Evolutionary conservation across 2,888 invertebrate species (phyloP).

Genomic region (Drosophila mayaguana): DNA sequence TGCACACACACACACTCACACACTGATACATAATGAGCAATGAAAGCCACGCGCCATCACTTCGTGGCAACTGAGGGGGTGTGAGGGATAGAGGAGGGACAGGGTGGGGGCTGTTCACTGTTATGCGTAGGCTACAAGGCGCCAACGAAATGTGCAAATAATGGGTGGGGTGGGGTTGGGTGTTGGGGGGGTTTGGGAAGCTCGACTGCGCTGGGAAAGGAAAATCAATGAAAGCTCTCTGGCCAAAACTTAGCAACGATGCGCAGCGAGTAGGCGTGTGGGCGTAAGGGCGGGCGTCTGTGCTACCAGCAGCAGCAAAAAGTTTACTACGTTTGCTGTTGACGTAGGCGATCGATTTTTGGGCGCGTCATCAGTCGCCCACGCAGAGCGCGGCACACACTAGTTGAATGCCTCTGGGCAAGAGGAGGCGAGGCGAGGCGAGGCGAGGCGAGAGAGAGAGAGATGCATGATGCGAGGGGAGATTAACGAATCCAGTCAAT

Average conservation of each 20-base stretch:
- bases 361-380: constrained; percentile 46
- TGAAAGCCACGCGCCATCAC: constrained; percentile 72
- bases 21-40: constrained; percentile 56
- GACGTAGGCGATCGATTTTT: constrained; percentile 78
- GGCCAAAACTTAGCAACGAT: not conserved
- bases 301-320: constrained; percentile 16
- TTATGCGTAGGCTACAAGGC: constrained; percentile 52
- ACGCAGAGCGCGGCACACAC: constrained; percentile 49
- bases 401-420: constrained; percentile 68
- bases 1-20: not conserved
- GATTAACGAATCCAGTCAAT: not conserved
- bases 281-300: constrained; percentile 24
- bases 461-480: not conserved
- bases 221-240: constrained; percentile 69
- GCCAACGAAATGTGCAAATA: constrained; percentile 49
- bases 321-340: constrained; percentile 74
- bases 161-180: not conserved
- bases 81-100: not conserved
- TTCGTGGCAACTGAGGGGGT: not conserved
- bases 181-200: not conserved
- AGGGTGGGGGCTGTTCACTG: not conserved
- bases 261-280: constrained; percentile 43
- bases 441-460: no score
- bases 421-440: not conserved
- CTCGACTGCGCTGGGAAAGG: constrained; percentile 1